Evolutionary conservation across 2,113 vertebrate species (phyloP), one percentile per base, ranked within the genome.

Genomic region (Tragelaphus buxtoni): DNA sequence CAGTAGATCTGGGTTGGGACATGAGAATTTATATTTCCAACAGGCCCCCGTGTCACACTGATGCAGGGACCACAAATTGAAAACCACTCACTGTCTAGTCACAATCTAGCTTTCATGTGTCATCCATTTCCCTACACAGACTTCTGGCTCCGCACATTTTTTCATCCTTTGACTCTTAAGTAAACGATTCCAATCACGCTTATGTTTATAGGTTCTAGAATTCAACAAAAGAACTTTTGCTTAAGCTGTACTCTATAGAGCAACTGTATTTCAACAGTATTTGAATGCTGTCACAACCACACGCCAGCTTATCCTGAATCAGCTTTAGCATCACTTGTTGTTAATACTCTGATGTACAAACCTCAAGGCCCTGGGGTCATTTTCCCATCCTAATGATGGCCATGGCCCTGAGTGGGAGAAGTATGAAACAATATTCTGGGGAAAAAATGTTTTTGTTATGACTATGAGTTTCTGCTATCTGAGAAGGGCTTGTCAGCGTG

Each of bases 371-470:
- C 35, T n/a, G 8, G 83, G 55, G 58, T 84, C n/a, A 1, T 81
- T 89, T 91, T 74, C 22, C 39, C 28, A 65, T 32, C 56, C 51
- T 28, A 26, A 28, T 9, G 17, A 91, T 14, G 32, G 11, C 45
- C 61, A 61, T 16, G 58, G 20, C 39, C 49, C 32, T 91, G 45
- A 92, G 42, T 47, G 26, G 77, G 69, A 88, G 24, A 91, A 89
- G 35, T 20, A 76, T 13, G 30, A 87, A 88, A 83, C 80, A 81
- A 89, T 56, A 92, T 47, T 94, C 63, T 61, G 94, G 14, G 51
- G 32, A 45, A 84, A 91, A 82, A 51, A 60, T 26, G 58, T 55
- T 91, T 91, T 92, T 96, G 63, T 96, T 96, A 89, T 95, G 93
- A 83, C 96, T 95, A 30, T 55, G 83, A 87, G 42, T 9, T 90